A percentile compares a stretch with the other conserved stretches of the same genome.
These are phyloP conservation scores for Tortrix viridana DNA, from an alignment of 2,888 invertebrate species.

Conservation along the genomic window DNA sequence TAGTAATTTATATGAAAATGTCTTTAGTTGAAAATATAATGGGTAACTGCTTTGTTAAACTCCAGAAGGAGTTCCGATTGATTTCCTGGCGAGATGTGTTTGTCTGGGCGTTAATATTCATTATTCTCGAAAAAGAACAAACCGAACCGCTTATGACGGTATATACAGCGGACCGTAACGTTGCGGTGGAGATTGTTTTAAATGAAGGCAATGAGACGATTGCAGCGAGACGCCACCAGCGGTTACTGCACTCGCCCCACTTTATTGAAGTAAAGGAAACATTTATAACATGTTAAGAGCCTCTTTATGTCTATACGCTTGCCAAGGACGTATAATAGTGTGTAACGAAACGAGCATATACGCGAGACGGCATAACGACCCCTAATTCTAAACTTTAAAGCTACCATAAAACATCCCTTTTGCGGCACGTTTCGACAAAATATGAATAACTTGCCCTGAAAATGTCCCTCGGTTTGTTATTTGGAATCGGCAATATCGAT, in stretches of 20 bases:
- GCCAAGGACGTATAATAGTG: slow-evolving; percentile 64
- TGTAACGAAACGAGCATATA: slow-evolving; percentile 49
- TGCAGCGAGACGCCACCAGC: slow-evolving; percentile 41
- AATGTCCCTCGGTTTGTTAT: slow-evolving; percentile 47
- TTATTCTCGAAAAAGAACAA: slow-evolving; percentile 1
- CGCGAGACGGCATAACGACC: slow-evolving; percentile 37
- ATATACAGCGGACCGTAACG: slow-evolving; percentile 44
- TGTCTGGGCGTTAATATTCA: slow-evolving; percentile 1
- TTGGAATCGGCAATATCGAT: slow-evolving; percentile 69
- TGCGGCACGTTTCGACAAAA: slow-evolving; percentile 38
- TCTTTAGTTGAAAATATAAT: too few species aligned
- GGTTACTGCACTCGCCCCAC: slow-evolving; percentile 60
- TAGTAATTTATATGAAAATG: too few species aligned
- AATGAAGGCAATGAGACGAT: slow-evolving; percentile 65
- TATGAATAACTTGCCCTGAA: slow-evolving; percentile 42
- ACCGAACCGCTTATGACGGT: slow-evolving; percentile 17
- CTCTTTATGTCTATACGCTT: slow-evolving; percentile 69
- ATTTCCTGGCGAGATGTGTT: background rate
- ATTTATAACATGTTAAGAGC: slow-evolving; percentile 76
- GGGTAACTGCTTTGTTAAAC: too few species aligned
- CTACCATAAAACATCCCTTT: slow-evolving; percentile 41
- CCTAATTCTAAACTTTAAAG: slow-evolving; percentile 44
- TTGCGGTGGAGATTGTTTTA: slow-evolving; percentile 62
- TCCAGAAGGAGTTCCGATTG: background rate
- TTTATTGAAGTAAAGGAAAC: slow-evolving; percentile 70